Evolutionary conservation across 2,113 vertebrate species (phyloP).

Genomic region (Alectura lathami): DNA sequence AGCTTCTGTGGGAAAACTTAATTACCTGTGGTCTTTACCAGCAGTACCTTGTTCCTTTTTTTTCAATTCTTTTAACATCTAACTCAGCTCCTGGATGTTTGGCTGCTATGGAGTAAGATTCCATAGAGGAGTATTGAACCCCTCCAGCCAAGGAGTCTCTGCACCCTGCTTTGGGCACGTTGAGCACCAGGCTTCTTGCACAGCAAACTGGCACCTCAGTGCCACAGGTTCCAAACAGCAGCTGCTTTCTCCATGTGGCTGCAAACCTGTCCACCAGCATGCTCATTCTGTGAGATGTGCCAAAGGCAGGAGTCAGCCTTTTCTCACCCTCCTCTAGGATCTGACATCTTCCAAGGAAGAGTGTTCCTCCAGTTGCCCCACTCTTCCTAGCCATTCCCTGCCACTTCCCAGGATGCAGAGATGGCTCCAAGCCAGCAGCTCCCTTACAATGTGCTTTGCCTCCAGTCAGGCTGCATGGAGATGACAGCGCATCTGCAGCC

Average conservation of each 20-base stretch:
- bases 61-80: neutral
- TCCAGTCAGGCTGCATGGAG: neutral
- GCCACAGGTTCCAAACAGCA: neutral
- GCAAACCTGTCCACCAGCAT: neutral
- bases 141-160: neutral
- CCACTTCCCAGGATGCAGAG: neutral
- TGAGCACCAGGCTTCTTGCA: neutral
- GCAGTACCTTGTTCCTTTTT: neutral
- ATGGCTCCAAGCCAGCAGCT: neutral
- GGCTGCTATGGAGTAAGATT: neutral
- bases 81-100: neutral
- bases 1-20: neutral
- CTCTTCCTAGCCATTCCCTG: neutral
- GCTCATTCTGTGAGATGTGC: neutral
- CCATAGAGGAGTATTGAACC: rapidly evolving
- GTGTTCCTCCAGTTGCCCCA: rapidly evolving
- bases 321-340: neutral
- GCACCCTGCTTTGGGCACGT: neutral
- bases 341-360: neutral
- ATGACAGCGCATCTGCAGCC: neutral
- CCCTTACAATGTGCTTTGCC: neutral
- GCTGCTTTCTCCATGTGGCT: neutral
- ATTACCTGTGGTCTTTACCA: neutral
- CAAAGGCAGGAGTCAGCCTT: neutral
- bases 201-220: neutral